Evolutionary conservation across 2,113 vertebrate species (phyloP).

Genomic region (Rhea pennata): DNA sequence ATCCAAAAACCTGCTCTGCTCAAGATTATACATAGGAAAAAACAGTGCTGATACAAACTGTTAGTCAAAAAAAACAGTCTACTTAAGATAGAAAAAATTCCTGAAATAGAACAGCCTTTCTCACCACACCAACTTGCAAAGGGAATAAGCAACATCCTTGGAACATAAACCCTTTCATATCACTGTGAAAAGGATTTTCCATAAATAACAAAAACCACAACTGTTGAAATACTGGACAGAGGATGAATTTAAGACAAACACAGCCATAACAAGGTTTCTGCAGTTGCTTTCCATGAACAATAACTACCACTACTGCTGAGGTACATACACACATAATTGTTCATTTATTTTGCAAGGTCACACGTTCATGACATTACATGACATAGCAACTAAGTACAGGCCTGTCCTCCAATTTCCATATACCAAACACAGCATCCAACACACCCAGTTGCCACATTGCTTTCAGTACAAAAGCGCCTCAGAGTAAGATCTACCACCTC

Average conservation of each 20-base stretch:
- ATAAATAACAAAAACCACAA: neutral
- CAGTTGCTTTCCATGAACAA: neutral
- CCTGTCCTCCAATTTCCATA: neutral
- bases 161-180: neutral
- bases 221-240: neutral
- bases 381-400: neutral
- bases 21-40: accelerated
- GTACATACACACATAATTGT: neutral
- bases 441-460: neutral
- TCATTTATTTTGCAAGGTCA: neutral
- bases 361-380: neutral
- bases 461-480: neutral
- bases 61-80: neutral
- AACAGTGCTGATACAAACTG: neutral
- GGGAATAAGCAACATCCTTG: neutral
- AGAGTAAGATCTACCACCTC: neutral
- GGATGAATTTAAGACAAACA: neutral
- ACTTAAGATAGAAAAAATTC: neutral
- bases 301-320: neutral
- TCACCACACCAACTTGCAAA: neutral
- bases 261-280: neutral
- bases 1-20: neutral
- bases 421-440: neutral
- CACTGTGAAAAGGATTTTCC: neutral
- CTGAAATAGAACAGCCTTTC: neutral